Conservation (phyloP, 2,113 vertebrate genomes). For the Psittacara wagleri region DNA sequence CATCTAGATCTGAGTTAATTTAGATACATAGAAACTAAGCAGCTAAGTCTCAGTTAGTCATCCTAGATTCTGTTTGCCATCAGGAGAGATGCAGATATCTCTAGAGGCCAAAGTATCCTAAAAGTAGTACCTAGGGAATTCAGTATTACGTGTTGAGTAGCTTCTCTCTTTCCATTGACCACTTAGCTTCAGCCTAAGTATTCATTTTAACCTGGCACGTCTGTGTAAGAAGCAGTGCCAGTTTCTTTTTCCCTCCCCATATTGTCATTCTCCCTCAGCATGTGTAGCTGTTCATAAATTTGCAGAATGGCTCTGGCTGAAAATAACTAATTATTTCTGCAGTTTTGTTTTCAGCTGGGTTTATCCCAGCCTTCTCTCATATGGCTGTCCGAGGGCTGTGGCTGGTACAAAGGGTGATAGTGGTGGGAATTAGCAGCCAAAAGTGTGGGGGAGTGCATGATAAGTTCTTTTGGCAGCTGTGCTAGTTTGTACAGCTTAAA, state of each 20-base stretch:
- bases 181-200: neutral
- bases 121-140: neutral
- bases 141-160: neutral
- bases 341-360: conserved; percentile 1
- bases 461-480: conserved; percentile 11
- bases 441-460: neutral
- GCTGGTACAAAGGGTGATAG: conserved; percentile 2
- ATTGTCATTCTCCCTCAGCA: neutral
- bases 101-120: neutral
- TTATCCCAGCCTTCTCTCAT: neutral
- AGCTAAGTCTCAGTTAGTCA: neutral
- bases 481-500: conserved; percentile 14
- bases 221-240: neutral
- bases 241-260: neutral
- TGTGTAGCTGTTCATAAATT: neutral
- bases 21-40: neutral
- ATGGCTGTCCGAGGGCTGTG: neutral
- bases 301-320: neutral
- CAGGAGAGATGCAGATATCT: neutral
- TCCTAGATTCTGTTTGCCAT: neutral
- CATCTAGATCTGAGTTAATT: neutral
- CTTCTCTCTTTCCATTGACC: neutral
- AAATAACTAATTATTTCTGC: neutral
- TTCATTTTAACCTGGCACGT: neutral
- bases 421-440: neutral